phyloP scores from a whole-genome alignment of 2,888 invertebrate species.

The Drosophila yooni region DNA sequence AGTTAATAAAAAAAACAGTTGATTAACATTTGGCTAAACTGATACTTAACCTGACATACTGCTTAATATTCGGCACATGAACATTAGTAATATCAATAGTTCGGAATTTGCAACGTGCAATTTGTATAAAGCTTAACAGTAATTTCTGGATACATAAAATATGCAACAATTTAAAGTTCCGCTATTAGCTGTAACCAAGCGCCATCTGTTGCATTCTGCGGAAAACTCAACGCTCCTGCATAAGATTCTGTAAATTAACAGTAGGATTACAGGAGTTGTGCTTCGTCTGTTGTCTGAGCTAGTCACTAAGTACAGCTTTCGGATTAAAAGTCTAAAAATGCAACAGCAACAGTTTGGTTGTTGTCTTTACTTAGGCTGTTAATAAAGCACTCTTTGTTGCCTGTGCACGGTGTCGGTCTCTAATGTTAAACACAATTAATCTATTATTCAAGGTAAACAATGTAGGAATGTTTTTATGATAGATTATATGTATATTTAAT shows the following conservation, averaged over 20 bases:
- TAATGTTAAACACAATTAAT: not conserved
- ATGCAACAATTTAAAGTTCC: not conserved
- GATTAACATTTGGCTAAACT: not conserved
- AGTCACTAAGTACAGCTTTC: not conserved
- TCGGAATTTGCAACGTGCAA: not conserved
- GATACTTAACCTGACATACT: not conserved
- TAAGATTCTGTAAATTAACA: not conserved
- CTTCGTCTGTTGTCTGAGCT: not conserved
- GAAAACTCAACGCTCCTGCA: not conserved
- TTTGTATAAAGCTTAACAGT: not conserved
- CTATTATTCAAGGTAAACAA: not conserved
- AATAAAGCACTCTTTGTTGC: not conserved
- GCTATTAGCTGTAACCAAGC: conserved; percentile 7
- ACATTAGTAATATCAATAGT: not conserved
- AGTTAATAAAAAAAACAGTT: too few species aligned
- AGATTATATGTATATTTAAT: not conserved
- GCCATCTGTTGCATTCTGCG: not conserved
- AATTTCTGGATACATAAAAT: not conserved
- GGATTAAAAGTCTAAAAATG: not conserved
- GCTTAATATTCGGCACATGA: not conserved
- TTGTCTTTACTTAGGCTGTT: not conserved
- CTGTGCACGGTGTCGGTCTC: too few species aligned
- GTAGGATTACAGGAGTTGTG: not conserved
- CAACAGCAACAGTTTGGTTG: not conserved
- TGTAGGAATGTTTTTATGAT: not conserved